Evolutionary conservation across 2,888 invertebrate species (phyloP).

Genomic region (Bellardia pandia): DNA sequence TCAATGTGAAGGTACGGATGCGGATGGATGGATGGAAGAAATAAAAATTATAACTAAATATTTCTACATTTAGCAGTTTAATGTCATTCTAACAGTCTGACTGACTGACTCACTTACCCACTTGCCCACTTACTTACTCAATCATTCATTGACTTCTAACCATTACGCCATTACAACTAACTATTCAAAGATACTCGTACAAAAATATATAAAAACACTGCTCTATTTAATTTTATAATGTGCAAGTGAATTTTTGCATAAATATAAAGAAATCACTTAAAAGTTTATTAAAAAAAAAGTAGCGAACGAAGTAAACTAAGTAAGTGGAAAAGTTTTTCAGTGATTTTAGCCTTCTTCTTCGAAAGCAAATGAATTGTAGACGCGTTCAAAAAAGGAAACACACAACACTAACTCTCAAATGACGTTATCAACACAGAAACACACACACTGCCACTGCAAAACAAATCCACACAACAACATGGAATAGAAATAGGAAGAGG

Average conservation of each 20-base stretch:
- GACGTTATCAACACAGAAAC: conserved; percentile 30
- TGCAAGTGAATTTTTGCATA: conserved; percentile 42
- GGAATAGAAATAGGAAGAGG: conserved; percentile 17
- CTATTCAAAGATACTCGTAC: conserved; percentile 6
- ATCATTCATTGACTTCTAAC: not conserved
- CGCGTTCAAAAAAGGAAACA: conserved; percentile 2
- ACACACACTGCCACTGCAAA: not conserved
- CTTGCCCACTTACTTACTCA: not conserved
- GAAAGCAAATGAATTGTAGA: conserved; percentile 47
- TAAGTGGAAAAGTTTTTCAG: conserved; percentile 58
- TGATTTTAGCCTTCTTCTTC: not conserved
- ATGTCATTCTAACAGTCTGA: conserved; percentile 1
- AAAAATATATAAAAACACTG: conserved; percentile 18
- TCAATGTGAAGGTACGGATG: not conserved
- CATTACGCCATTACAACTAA: not conserved
- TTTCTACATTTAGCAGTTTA: conserved; percentile 20
- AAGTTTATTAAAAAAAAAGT: conserved; percentile 47
- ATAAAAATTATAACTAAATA: conserved; percentile 20
- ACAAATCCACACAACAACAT: not conserved
- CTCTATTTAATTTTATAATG: conserved; percentile 25
- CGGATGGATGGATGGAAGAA: not conserved
- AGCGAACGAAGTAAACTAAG: conserved; percentile 27
- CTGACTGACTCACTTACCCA: not conserved
- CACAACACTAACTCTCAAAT: conserved; percentile 6
- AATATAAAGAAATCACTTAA: conserved; percentile 64